Evolutionary conservation across 2,797 vertebrate species (phyloP).

Genomic region (Gymnothorax reevesii): DNA sequence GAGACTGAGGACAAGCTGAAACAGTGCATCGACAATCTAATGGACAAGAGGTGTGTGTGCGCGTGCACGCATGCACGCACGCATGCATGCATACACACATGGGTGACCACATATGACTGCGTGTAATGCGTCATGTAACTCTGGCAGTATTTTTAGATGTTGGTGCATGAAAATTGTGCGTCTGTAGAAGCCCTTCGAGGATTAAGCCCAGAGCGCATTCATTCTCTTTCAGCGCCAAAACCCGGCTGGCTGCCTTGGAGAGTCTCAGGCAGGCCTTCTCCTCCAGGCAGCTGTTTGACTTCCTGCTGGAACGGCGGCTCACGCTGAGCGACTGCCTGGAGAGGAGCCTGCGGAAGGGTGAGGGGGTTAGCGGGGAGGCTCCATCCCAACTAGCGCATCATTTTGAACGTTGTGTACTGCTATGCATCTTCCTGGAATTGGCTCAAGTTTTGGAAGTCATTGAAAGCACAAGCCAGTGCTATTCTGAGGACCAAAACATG

Average conservation of each 20-base stretch:
- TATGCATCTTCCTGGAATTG: not conserved
- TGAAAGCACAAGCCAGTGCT: not conserved
- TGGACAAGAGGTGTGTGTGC: conserved; percentile 82
- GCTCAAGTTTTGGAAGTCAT: not conserved
- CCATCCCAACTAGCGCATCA: not conserved
- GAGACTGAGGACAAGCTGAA: conserved; percentile 89
- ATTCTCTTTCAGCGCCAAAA: conserved; percentile 66
- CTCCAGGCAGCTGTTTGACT: conserved; percentile 78
- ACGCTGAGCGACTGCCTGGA: conserved; percentile 86
- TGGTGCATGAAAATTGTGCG: not conserved
- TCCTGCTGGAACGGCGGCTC: conserved; percentile 82
- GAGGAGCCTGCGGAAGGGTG: conserved; percentile 80
- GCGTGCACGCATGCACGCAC: too few relatives aligned
- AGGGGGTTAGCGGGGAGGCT: not conserved
- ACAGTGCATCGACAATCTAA: conserved; percentile 86
- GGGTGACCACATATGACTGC: not conserved
- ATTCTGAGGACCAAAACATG: not conserved
- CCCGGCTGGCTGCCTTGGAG: conserved; percentile 80
- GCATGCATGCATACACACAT: not conserved
- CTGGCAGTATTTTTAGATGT: not conserved
- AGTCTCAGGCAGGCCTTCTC: conserved; percentile 82
- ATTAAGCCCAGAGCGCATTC: not conserved
- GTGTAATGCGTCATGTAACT: not conserved
- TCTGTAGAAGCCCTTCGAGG: not conserved
- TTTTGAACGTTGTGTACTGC: not conserved